Conservation (phyloP, 2,888 invertebrate species). For the Lithophane leautieri region DNA sequence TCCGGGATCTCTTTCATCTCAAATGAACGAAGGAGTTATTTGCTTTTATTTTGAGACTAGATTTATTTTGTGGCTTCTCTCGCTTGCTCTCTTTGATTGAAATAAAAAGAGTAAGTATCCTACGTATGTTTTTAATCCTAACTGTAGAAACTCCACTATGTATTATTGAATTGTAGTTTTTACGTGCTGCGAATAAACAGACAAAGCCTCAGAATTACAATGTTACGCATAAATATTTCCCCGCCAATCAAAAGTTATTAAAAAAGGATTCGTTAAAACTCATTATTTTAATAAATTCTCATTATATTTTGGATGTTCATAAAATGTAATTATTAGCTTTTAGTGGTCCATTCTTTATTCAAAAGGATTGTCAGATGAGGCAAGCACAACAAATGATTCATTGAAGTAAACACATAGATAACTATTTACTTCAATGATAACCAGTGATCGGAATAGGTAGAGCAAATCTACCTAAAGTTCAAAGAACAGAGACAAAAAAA, state of each 20-base stretch:
- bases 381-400: background rate
- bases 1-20: constrained; percentile 24
- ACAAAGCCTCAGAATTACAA: background rate
- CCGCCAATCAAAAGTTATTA: constrained; percentile 48
- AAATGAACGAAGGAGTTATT: constrained; percentile 24
- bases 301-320: constrained; percentile 38
- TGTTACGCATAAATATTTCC: background rate
- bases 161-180: background rate
- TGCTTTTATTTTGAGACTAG: background rate
- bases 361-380: constrained; percentile 2
- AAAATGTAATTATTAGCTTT: constrained; percentile 19
- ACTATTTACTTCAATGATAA: no score
- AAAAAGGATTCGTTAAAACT: constrained; percentile 41
- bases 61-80: constrained; percentile 4
- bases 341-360: background rate
- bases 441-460: no score
- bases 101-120: background rate
- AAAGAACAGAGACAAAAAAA: no score
- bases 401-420: no score
- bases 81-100: background rate
- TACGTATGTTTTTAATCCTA: background rate
- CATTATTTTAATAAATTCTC: constrained; percentile 40
- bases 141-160: background rate
- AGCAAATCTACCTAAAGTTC: no score
- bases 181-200: background rate